phyloP scores from a whole-genome alignment of 2,113 vertebrate species.

The Megalops atlanticus region DNA sequence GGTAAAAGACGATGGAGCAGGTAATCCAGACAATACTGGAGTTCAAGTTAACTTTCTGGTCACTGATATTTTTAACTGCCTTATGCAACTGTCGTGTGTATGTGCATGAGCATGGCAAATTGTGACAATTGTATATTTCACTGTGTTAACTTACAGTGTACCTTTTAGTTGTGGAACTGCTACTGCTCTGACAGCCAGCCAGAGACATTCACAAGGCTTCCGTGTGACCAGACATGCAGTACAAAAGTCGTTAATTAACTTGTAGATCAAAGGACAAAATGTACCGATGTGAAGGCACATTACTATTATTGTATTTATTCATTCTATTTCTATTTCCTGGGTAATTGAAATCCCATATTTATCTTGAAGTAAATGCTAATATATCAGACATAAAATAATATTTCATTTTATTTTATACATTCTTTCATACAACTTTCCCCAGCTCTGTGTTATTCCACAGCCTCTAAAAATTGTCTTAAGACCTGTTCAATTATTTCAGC shows the following conservation, averaged over 20 bases:
- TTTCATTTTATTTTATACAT: too few relatives aligned
- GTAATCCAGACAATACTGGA: not conserved
- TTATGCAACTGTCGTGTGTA: too few relatives aligned
- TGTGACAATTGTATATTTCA: not conserved
- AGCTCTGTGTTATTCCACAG: too few relatives aligned
- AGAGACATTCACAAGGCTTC: not conserved
- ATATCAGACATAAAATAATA: too few relatives aligned
- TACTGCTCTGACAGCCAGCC: not conserved
- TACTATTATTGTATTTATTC: too few relatives aligned
- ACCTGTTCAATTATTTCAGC: too few relatives aligned
- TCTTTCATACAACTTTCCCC: too few relatives aligned
- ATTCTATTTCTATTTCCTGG: too few relatives aligned
- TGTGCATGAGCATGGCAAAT: too few relatives aligned
- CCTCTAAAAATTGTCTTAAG: too few relatives aligned
- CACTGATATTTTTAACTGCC: conserved; percentile 1
- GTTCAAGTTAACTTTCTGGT: not conserved
- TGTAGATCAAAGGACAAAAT: not conserved
- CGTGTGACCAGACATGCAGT: not conserved
- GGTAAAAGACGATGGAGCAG: not conserved
- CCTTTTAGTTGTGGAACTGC: not conserved
- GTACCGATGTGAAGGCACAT: not conserved
- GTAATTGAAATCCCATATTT: too few relatives aligned
- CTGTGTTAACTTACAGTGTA: not conserved
- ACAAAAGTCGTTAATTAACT: not conserved
- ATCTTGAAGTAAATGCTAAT: too few relatives aligned